These are phyloP conservation scores for Polyommatus iphigenia DNA, from an alignment of 2,888 invertebrate species.

Conservation along the genomic window DNA sequence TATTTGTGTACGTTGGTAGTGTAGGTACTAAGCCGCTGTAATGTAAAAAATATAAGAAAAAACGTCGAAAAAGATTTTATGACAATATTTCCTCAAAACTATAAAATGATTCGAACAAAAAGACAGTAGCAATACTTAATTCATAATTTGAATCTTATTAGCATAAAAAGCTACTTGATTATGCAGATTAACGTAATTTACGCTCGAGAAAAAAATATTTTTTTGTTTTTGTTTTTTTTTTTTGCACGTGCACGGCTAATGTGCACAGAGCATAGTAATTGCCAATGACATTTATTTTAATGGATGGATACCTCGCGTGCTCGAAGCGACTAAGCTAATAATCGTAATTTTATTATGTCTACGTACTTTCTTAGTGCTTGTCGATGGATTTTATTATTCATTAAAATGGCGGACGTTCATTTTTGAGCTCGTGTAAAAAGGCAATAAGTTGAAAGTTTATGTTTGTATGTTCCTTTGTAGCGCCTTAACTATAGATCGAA, in stretches of 20 bases:
- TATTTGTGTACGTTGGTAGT: neutral
- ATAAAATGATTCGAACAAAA: neutral
- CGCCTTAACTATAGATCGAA: neutral
- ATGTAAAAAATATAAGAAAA: neutral
- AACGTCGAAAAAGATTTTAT: neutral
- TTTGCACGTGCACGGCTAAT: neutral
- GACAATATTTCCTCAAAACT: neutral
- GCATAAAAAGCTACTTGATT: neutral
- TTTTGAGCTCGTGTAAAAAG: neutral
- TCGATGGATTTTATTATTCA: neutral
- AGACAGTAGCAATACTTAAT: neutral
- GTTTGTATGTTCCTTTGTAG: neutral
- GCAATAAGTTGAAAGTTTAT: neutral
- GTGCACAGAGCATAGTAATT: conserved; percentile 8
- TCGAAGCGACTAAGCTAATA: conserved; percentile 1
- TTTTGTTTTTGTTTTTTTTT: neutral
- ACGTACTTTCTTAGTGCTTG: neutral
- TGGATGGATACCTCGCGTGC: neutral
- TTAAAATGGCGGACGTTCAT: neutral
- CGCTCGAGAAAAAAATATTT: neutral
- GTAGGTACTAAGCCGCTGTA: neutral
- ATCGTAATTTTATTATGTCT: conserved; percentile 2
- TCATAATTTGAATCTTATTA: neutral
- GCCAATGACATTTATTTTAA: conserved; percentile 9
- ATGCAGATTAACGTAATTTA: neutral